Evolutionary conservation across 35 echinoderm and acorn worm species (phyloP).

Genomic region (Diadema setosum): DNA sequence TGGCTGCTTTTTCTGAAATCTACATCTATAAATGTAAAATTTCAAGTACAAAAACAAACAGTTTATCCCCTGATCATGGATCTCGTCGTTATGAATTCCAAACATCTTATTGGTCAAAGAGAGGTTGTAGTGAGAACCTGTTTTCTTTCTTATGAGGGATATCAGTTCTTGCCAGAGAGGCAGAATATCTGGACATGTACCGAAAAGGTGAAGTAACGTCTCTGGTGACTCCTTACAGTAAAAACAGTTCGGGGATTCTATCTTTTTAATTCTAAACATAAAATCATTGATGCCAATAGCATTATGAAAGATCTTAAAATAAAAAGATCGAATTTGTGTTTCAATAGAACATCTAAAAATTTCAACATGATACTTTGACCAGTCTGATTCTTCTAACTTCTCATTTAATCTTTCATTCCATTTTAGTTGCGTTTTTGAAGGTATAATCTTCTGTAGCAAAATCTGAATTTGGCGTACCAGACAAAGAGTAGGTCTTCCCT

Average conservation of each 20-base stretch:
- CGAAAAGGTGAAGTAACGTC: background rate
- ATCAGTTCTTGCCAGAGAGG: background rate
- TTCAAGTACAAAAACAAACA: too few relatives aligned
- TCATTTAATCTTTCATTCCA: background rate
- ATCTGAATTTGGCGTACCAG: too few relatives aligned
- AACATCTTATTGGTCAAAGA: background rate
- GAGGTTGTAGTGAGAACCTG: background rate
- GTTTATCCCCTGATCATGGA: too few relatives aligned
- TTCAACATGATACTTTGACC: background rate
- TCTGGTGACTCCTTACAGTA: background rate
- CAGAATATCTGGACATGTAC: background rate
- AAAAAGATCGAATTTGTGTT: background rate
- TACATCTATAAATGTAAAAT: too few relatives aligned
- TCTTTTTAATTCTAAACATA: background rate
- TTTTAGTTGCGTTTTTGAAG: background rate
- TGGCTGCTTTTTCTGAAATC: too few relatives aligned
- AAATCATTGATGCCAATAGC: background rate
- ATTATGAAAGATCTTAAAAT: too few relatives aligned
- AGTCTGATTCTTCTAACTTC: background rate
- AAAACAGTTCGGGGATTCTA: background rate
- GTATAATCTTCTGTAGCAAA: background rate
- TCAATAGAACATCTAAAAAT: background rate
- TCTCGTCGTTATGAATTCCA: too few relatives aligned
- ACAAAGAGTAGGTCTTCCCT: too few relatives aligned
- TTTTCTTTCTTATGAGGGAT: background rate